Conservation (phyloP, 2,888 invertebrate species). For the Toxonevra muliebris region DNA sequence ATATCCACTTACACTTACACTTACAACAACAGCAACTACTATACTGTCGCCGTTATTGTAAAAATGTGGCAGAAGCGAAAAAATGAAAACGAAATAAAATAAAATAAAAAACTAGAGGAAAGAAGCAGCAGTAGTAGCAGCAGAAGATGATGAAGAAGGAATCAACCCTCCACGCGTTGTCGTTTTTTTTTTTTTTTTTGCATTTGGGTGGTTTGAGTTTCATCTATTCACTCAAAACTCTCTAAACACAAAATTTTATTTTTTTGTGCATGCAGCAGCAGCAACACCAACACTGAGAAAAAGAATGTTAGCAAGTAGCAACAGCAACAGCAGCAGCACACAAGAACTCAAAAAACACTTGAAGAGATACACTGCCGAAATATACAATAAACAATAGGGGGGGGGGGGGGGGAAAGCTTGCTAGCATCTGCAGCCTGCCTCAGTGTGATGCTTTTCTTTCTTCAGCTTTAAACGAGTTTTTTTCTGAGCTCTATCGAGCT, state of each 20-base stretch:
- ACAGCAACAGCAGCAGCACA: too few species aligned
- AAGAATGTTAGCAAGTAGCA: too few species aligned
- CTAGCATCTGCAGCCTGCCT: too few species aligned
- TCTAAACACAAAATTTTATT: constrained; percentile 50
- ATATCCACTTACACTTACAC: constrained; percentile 50
- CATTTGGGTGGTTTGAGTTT: constrained; percentile 50
- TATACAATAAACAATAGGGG: too few species aligned
- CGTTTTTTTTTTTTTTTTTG: constrained; percentile 18
- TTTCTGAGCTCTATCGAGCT: too few species aligned
- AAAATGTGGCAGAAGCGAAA: constrained; percentile 40
- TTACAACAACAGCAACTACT: constrained; percentile 57
- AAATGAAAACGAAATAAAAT: constrained; percentile 36
- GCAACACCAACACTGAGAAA: too few species aligned
- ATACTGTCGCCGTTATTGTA: constrained; percentile 40
- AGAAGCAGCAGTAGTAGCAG: constrained; percentile 39
- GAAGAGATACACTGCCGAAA: too few species aligned
- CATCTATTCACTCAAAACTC: constrained; percentile 59
- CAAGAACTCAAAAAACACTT: too few species aligned
- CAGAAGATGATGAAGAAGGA: constrained; percentile 41
- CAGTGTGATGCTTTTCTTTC: too few species aligned
- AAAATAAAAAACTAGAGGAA: constrained; percentile 31
- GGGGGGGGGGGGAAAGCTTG: too few species aligned
- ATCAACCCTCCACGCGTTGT: constrained; percentile 56
- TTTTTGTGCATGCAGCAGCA: background rate
- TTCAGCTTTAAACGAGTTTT: too few species aligned